phyloP scores from a whole-genome alignment of 2,888 invertebrate genomes.

The Rhaphigaster nebulosa region DNA sequence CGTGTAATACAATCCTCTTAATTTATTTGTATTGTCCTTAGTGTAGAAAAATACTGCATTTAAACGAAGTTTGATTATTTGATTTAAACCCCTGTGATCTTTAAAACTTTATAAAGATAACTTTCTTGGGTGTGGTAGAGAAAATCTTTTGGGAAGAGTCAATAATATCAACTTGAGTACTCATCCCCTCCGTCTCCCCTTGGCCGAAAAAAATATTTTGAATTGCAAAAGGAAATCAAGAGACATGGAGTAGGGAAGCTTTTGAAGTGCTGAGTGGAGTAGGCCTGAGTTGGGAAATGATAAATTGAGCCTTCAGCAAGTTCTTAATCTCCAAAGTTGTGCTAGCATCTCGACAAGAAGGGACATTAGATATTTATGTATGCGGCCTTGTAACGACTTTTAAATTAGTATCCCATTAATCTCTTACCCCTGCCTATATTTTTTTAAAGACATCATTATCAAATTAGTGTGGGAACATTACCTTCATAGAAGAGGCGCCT shows the following conservation, averaged over 20 bases:
- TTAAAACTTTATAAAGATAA: background rate
- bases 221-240: background rate
- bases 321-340: conserved; percentile 6
- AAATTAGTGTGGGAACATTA: conserved; percentile 1
- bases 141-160: background rate
- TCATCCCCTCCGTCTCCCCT: background rate
- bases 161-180: background rate
- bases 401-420: conserved; percentile 11
- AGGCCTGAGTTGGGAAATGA: conserved; percentile 15
- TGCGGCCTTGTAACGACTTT: background rate
- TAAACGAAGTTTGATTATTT: too few relatives aligned
- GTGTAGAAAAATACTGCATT: too few relatives aligned
- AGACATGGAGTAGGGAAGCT: background rate
- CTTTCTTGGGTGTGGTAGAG: background rate
- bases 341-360: background rate
- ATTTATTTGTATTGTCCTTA: too few relatives aligned
- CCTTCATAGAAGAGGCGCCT: background rate
- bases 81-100: background rate
- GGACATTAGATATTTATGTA: conserved; percentile 19
- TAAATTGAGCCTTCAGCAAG: conserved; percentile 8
- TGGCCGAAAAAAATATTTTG: background rate
- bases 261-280: background rate
- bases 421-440: background rate
- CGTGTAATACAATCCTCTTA: too few relatives aligned
- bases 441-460: background rate